Percentiles rank a stretch among this genome's conserved stretches.
phyloP scores from a whole-genome alignment of 2,113 vertebrate species.

The Typhlomys cinereus region DNA sequence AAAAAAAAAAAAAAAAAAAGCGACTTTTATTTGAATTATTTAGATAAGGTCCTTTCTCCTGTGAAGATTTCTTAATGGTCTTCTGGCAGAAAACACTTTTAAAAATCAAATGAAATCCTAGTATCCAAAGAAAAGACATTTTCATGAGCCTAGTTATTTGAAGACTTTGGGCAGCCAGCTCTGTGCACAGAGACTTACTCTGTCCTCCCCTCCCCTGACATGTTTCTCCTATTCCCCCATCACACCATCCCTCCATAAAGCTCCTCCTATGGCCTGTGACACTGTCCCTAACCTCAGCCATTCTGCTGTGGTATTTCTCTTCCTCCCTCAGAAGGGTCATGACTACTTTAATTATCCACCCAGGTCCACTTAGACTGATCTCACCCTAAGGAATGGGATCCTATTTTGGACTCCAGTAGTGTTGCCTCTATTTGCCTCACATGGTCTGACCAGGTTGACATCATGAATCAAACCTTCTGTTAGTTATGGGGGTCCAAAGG shows the following conservation, averaged over 20 bases:
- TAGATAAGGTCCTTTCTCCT: slow-evolving; percentile 26
- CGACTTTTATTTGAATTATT: slow-evolving; percentile 34
- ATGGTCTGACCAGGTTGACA: not conserved
- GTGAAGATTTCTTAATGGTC: not conserved
- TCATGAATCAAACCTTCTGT: not conserved
- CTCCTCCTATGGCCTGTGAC: not conserved
- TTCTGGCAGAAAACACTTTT: slow-evolving; percentile 34
- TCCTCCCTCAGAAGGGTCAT: not conserved
- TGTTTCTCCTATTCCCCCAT: not conserved
- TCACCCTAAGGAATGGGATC: not conserved
- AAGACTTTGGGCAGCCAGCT: not conserved
- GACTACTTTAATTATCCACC: not conserved
- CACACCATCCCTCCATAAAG: not conserved
- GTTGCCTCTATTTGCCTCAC: not conserved
- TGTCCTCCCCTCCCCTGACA: no score
- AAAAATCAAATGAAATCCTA: slow-evolving; percentile 33
- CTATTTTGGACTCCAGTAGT: not conserved
- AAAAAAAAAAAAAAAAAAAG: slow-evolving; percentile 3
- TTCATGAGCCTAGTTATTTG: not conserved
- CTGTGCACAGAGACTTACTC: no score
- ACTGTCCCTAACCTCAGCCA: not conserved
- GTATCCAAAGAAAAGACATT: not conserved
- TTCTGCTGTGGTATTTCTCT: not conserved
- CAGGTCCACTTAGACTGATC: not conserved
- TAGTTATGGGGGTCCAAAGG: not conserved